Evolutionary conservation across 2,113 vertebrate genomes (phyloP), one percentile per base, ranked within the genome.

Genomic region (Cinclus mexicanus): DNA sequence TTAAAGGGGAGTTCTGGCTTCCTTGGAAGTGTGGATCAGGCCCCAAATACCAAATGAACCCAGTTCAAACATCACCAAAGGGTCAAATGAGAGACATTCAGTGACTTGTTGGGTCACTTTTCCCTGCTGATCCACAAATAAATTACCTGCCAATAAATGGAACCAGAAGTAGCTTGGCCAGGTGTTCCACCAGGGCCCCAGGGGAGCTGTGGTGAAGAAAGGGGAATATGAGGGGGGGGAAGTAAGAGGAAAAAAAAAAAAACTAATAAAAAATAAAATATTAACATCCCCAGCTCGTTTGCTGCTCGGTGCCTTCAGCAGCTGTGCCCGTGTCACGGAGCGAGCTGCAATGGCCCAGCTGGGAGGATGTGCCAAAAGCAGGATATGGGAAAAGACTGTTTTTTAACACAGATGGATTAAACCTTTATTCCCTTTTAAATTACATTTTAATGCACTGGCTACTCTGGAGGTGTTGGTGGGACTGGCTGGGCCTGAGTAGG

Each of bases 121-220:
- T 67, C 92, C 93, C 75, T 64, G 53, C 74, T 28, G 82, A 55
- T 53, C 77, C 22, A 4, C 82, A 77, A 87, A 94, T 77, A 90
- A 88, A 91, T 96, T 35, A 83, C 26, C 87, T 53, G 56, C 60
- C 68, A 92, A 91, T 93, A 95, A 96, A 87, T 75, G 82, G 89
- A 94, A 90, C 49, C 89, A 94, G 78, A 47, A 84, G 60, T 44
- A 67, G 41, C 87, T 68, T 63, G 81, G 75, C 92, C 93, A 94
- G 95, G 77, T 96, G 92, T 92, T 94, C 37, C 42, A 14, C 2
- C 2, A 5, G 49, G 50, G 49, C 88, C 90, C 46, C 59, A 8
- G 15, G 74, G 79, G 87, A 91, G 64, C 15, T 9, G 10, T 25
- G 86, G 86, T 91, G 71, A 49, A 57, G 86, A 94, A 84, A 91